Base-by-base conservation (phyloP, 2,888 invertebrate genomes). In the Hypsopygia costalis region DNA sequence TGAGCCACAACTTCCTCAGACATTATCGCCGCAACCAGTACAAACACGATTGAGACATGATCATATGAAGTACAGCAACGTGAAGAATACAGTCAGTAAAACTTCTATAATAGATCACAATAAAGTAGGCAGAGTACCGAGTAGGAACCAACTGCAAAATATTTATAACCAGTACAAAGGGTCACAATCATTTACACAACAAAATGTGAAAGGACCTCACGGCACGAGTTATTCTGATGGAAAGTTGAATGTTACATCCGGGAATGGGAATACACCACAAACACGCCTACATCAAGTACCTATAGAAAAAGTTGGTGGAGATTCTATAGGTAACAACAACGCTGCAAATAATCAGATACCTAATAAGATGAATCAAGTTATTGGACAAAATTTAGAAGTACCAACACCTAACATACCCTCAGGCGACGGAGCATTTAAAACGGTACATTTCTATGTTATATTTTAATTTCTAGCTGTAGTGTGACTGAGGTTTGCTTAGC, bases 121-220 rank as follows among this genome's bases (percentile, higher is more conserved):
- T 30, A 55, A 71, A 4, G 28, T 63, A 1, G 75, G 70, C 1
- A 68, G 49, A 55, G 69, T 56, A 32, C 69, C 81, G 0, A 85
- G 83, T 43, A 78, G 65, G 48, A 69, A 49, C 53, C 83, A 86
- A 46, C 55, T 87, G 37, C 85, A 83, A 48, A 71, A 79, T 27
- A 64, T 83, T 7, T 86, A 87, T 43, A 77, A 82, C 30, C 76
- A 81, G 43, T 87, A 82, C 41, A 86, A 77, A 50, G 85, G 82
- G 3, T 82, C 85, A 6, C 81, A 82, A 2, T 83, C 83, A 0
- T 67, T 55, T 31, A 85, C 82, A 0, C 74, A 79, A 27, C 85
- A 83, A 53, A 79, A 72, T 46, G 47, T 78, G 20, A 58, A 46
- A 42, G 40, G 54, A n/a, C 48, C 59, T 11, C 63, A 72, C 38